Percentiles rank a stretch among this genome's conserved stretches.
phyloP scores from a whole-genome alignment of 92 coral and sea anemone genomes.

The Porites cylindrica region DNA sequence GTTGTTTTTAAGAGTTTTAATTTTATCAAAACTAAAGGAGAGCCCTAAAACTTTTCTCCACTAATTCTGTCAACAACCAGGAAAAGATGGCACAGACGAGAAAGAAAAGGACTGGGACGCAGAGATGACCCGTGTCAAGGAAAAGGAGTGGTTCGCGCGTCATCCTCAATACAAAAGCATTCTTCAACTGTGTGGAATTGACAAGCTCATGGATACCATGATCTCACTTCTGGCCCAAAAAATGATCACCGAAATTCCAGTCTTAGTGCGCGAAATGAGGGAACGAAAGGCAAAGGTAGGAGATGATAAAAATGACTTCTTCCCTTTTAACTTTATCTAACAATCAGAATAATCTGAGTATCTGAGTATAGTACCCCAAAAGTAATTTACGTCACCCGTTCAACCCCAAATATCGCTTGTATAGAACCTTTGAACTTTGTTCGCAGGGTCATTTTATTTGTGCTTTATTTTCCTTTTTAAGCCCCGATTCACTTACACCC shows the following conservation, averaged over 20 bases:
- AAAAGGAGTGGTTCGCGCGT: constrained; percentile 71
- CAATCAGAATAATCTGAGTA: too few relatives aligned
- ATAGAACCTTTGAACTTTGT: too few relatives aligned
- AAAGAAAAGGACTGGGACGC: constrained; percentile 85
- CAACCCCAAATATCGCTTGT: too few relatives aligned
- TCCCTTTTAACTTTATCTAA: background rate
- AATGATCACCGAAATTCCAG: constrained; percentile 78
- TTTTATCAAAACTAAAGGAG: too few relatives aligned
- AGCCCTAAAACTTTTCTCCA: background rate
- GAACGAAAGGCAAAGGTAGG: constrained; percentile 49
- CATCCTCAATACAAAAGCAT: constrained; percentile 74
- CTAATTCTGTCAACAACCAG: constrained; percentile 38
- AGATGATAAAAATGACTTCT: too few relatives aligned
- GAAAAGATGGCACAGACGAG: constrained; percentile 84
- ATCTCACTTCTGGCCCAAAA: constrained; percentile 76
- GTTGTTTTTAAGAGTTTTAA: too few relatives aligned
- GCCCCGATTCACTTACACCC: too few relatives aligned
- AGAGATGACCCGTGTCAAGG: constrained; percentile 67
- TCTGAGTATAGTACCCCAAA: too few relatives aligned
- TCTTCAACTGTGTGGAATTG: constrained; percentile 75
- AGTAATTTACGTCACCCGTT: too few relatives aligned
- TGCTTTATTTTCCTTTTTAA: too few relatives aligned
- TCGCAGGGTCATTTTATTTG: too few relatives aligned
- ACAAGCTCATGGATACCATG: constrained; percentile 81
- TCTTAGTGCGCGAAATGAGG: constrained; percentile 67